Base-by-base conservation (phyloP, 1,140 invertebrate genomes). In the Drusus annulatus region DNA sequence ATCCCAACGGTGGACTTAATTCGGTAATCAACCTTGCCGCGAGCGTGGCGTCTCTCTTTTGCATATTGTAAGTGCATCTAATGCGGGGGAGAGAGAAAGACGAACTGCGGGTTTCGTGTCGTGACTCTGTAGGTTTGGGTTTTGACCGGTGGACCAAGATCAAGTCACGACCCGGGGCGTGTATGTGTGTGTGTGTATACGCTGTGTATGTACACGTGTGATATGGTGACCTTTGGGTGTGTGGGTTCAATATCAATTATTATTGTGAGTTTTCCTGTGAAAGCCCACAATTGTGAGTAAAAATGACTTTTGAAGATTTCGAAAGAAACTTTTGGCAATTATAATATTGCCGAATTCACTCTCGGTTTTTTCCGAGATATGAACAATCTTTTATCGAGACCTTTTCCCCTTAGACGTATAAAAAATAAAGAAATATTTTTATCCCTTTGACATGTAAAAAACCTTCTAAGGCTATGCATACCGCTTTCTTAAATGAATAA, bases 131-230 rank as follows among this genome's bases (percentile, higher is more conserved):
- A 31, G 16, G 76, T 52, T 73, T 58, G 69, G 45, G 80, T 62
- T 62, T 65, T 81, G 80, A 81, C 80, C 80, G 80, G 63, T 68
- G 73, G 78, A 45, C 73, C 21, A 73, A 74, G 81, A 80, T 82
- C 81, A 31, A 83, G 81, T 83, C 81, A 83, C 81, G 81, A 83
- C 81, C 81, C 63, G 69, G 10, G 19, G 51, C n/a, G n/a, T 74
- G 50, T 56, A 23, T 74, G 52, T 69, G 36, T 50, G 36, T 19
- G 36, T 1, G 7, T 45, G 31, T 45, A 15, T 63, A 63, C 16
- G 6, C 10, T 45, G 7, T 10, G 13, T 45, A 45, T 45, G 7
- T 10, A 10, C 31, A 19, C 36, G 54, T 60, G 36, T 79, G n/a
- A 17, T 54, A 54, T 51, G 23, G 25, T 16, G 16, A n/a, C 6